Base-by-base conservation (phyloP, 2,888 invertebrate species). In the Torymus texanus region DNA sequence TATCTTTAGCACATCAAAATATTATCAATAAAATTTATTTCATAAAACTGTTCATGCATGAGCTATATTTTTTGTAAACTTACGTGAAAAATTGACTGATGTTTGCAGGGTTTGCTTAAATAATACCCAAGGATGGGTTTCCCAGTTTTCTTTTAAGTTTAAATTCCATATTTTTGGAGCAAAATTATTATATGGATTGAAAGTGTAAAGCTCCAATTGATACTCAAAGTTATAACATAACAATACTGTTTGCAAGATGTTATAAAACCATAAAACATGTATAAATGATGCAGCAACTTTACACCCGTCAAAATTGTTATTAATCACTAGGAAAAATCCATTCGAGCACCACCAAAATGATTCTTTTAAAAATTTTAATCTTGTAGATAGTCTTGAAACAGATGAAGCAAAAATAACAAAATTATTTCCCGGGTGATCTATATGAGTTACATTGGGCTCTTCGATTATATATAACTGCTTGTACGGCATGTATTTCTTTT, bases 251-350 rank as follows among this genome's bases (percentile, higher is more conserved):
- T 59, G 59, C 16, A 75, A 67, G 24, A 75, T 24, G 11, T 75
- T 67, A 13, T 53, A 66, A 12, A 14, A 16, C 75, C 75, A 75
- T 5, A 75, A 5, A 18, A 14, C 10, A 0, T 53, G 66, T 12
- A 75, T 16, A 5, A 66, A 29, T 8, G 24, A 59, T 16, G 4
- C 11, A 12, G 75, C 75, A 0, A 16, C 21, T n/a, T 53, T 51
- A 8, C 66, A 66, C 8, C 67, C 50, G 13, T 59, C 41, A 16
- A 16, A 0, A 16, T 75, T 59, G 10, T 24, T 12, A 61, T 59
- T 59, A 10, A 70, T 50, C 56, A 76, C 12, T 21, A 62, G n/a
- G 13, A 76, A 76, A 11, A 76, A 67, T 63, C 70, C 75, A 29
- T 55, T 18, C 14, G 61, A 55, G 62, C 68, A 68, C 68, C 75